Conservation (phyloP, 2,113 vertebrate species). For the Aix galericulata region DNA sequence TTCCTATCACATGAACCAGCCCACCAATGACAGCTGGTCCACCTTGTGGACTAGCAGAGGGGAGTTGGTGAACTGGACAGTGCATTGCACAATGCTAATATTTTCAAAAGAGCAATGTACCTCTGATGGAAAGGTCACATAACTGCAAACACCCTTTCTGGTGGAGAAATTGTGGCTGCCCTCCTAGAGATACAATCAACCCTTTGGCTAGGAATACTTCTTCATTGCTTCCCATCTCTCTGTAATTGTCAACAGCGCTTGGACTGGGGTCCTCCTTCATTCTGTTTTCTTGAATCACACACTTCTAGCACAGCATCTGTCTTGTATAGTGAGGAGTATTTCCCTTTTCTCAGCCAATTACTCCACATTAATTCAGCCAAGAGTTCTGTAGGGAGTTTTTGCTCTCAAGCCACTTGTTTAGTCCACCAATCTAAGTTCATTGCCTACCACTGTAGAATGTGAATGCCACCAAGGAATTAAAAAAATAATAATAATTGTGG, state of each 20-base stretch:
- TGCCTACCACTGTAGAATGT: neutral
- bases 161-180: neutral
- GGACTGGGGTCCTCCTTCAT: neutral
- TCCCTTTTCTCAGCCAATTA: neutral
- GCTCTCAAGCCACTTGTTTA: neutral
- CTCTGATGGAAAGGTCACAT: neutral
- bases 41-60: neutral
- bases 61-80: neutral
- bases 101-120: neutral
- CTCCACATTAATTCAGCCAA: neutral
- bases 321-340: neutral
- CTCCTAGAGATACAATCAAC: neutral
- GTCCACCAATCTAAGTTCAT: neutral
- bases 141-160: neutral
- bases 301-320: neutral
- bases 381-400: neutral
- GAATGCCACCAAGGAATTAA: neutral
- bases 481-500: neutral
- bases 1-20: neutral
- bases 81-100: neutral
- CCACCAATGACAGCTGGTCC: neutral
- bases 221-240: neutral
- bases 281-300: neutral
- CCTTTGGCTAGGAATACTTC: neutral
- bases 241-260: neutral